A percentile compares a stretch with the other conserved stretches of the same genome.
phyloP scores from a whole-genome alignment of 2,888 invertebrate genomes.

The Nipponacmea schrenckii region DNA sequence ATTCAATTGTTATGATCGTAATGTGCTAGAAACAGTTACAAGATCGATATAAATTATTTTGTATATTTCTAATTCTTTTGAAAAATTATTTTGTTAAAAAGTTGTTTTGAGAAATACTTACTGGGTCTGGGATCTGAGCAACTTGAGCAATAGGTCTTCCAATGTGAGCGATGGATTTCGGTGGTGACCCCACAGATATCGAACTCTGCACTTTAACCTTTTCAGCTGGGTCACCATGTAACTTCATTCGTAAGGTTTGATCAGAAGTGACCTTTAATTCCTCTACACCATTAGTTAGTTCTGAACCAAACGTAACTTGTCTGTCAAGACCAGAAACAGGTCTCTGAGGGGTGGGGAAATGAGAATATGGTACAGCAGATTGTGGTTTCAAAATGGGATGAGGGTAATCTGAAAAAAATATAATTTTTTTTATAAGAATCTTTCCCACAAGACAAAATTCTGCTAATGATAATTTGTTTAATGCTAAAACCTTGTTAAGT shows the following conservation, averaged over 20 bases:
- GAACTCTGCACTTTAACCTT: neutral
- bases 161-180: conserved; percentile 29
- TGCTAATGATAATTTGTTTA: no score
- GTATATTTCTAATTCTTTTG: no score
- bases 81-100: neutral
- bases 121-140: conserved; percentile 52
- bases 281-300: neutral
- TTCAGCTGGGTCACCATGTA: neutral
- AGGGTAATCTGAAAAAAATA: neutral
- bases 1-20: no score
- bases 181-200: neutral
- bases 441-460: no score
- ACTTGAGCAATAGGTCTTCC: conserved; percentile 62
- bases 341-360: neutral
- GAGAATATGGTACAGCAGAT: neutral
- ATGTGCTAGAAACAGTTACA: no score
- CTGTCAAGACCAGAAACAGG: neutral
- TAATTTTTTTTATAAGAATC: no score
- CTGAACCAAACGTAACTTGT: conserved; percentile 5
- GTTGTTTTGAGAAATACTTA: conserved; percentile 34
- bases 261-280: neutral
- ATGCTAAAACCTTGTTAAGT: no score
- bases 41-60: no score
- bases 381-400: neutral
- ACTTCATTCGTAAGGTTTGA: neutral